Conservation (phyloP, 2,113 vertebrate genomes). For the Alosa alosa region DNA sequence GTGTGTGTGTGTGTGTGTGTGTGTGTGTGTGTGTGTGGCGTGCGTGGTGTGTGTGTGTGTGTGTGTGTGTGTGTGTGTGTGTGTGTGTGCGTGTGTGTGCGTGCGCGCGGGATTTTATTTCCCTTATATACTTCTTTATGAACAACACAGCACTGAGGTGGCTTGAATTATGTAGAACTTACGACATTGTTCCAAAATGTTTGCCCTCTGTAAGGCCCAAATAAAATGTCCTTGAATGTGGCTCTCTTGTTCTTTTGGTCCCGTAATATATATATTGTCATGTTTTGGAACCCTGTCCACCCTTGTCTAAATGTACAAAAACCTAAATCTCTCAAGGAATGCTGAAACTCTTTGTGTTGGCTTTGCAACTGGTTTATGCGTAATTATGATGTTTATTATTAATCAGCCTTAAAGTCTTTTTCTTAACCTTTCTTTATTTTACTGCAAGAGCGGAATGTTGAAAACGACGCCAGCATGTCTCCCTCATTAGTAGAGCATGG, state of each 20-base stretch:
- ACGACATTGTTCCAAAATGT: not conserved
- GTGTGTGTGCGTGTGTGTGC: not conserved
- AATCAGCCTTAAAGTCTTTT: slow-evolving; percentile 35
- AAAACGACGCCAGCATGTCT: not conserved
- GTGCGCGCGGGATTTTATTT: slow-evolving; percentile 9
- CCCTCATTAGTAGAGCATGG: not conserved
- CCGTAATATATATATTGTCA: not conserved
- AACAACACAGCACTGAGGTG: not conserved
- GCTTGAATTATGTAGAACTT: not conserved
- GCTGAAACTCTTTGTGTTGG: slow-evolving; percentile 25
- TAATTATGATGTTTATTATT: slow-evolving; percentile 34
- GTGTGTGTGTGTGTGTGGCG: not conserved
- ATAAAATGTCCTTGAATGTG: not conserved
- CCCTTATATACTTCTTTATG: not conserved
- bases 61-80: slow-evolving; percentile 11
- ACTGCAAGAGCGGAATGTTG: not conserved
- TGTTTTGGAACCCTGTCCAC: not conserved
- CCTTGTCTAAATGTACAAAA: not conserved
- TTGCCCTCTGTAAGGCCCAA: too few relatives aligned
- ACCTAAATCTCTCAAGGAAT: slow-evolving; percentile 10
- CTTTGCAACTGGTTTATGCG: not conserved
- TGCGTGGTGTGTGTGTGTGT: too few relatives aligned
- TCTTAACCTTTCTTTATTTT: not conserved
- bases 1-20: not conserved
- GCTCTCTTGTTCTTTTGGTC: not conserved